phyloP scores from a whole-genome alignment of 2,797 vertebrate genomes.

The Cheirogaleus major region DNA sequence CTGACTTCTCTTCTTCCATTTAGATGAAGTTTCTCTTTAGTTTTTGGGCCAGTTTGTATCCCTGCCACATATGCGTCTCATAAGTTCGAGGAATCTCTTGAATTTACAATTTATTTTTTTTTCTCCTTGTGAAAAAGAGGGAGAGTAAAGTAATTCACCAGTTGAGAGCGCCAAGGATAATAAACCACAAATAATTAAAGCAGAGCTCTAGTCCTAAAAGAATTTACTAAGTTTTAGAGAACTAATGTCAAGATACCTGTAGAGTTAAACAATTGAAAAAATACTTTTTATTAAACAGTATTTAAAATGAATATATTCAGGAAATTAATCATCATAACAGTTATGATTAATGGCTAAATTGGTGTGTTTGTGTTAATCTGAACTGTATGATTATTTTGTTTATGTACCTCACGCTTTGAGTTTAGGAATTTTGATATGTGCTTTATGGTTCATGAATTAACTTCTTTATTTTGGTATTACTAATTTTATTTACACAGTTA shows the following conservation, averaged over 20 bases:
- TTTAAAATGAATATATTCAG: not conserved
- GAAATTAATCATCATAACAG: not conserved
- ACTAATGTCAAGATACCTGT: not conserved
- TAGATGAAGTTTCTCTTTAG: not conserved
- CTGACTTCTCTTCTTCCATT: not conserved
- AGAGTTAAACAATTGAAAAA: not conserved
- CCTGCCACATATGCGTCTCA: not conserved
- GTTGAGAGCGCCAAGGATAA: not conserved
- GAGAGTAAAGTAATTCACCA: not conserved
- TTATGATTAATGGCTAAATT: not conserved
- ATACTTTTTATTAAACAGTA: not conserved
- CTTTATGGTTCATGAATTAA: not conserved
- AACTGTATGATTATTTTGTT: not conserved
- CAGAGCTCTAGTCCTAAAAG: not conserved
- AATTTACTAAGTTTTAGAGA: not conserved
- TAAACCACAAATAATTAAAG: not conserved
- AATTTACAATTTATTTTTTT: not conserved
- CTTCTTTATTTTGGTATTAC: not conserved
- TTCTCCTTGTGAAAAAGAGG: not conserved
- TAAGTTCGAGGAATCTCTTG: not conserved
- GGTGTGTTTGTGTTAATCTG: not conserved
- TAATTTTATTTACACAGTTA: not conserved
- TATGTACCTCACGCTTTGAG: not conserved
- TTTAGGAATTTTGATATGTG: not conserved
- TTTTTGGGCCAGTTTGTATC: not conserved